Percentiles rank a stretch among this genome's conserved stretches.
phyloP scores from a whole-genome alignment of 2,113 vertebrate species.

The Egretta garzetta region DNA sequence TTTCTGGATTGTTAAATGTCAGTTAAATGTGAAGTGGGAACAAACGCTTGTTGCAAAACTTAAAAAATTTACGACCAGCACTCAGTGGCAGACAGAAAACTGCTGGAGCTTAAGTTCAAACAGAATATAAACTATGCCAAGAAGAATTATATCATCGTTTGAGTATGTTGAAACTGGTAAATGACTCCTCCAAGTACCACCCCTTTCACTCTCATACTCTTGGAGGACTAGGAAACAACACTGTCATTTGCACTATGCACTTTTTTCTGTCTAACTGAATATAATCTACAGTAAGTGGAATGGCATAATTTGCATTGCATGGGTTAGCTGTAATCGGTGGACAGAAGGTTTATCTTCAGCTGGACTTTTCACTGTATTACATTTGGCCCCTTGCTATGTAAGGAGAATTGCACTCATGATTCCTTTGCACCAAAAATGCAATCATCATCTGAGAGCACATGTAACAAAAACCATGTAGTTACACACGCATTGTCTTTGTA shows the following conservation, averaged over 20 bases:
- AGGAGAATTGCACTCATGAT: neutral
- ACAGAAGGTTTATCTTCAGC: neutral
- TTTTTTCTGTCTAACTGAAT: constrained; percentile 37
- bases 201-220: neutral
- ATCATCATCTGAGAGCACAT: neutral
- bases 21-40: neutral
- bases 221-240: neutral
- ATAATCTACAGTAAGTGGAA: neutral
- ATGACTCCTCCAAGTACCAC: neutral
- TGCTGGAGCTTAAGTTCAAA: neutral
- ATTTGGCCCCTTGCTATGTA: neutral
- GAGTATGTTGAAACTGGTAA: neutral
- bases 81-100: neutral
- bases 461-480: neutral
- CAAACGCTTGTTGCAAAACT: neutral
- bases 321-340: neutral
- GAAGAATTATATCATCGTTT: neutral
- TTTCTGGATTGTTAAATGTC: neutral
- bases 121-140: neutral
- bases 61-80: neutral
- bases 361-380: neutral
- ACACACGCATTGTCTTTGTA: neutral
- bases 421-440: neutral
- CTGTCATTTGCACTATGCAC: constrained; percentile 60
- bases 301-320: neutral